Base-by-base conservation (phyloP, 2,113 vertebrate genomes). In the Sturnira hondurensis region DNA sequence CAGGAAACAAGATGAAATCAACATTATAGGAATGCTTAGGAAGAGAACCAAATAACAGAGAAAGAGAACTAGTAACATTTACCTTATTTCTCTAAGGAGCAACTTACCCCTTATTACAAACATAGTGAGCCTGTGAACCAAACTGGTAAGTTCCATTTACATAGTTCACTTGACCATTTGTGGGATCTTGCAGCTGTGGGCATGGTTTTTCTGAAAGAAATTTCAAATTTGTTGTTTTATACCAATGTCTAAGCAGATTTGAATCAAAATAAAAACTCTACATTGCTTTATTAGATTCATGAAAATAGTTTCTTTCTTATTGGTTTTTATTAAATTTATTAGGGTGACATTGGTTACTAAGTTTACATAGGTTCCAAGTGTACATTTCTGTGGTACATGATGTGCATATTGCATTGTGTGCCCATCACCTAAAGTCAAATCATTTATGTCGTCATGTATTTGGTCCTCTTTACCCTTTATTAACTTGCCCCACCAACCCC, bases 101-200 rank as follows among this genome's bases (percentile, higher is more conserved):
- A 82, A 43, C 56, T 61, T 89, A 99, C 98, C 98, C 98, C 2
- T 1, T 0, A 0, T 50, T 10, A 96, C 98, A 99, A n/a, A 4
- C 45, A 96, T 97, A 98, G 1, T 17, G 91, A 86, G 52, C 1
- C 11, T 4, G 2, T 36, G 97, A 86, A 41, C 98, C 98, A 97
- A 98, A 97, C 0, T 20, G 0, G 24, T 52, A 12, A 50, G 15
- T 38, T 54, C 4, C 31, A 52, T 94, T 83, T 22, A 20, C 5
- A 0, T 43, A 61, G 38, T 7, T 28, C 43, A 94, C 0, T 28
- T 1, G 0, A 33, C 98, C 98, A 82, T 98, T 26, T 14, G 0
- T 0, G 26, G 94, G 33, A 0, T 87, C 15, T 63, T 50, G 68
- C 65, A 98, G 97, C 36, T 78, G 0, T 0, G 0, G 0, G 94